These are phyloP conservation scores for Liolophura sinensis DNA, from an alignment of 1,140 invertebrate species.

Conservation along the genomic window DNA sequence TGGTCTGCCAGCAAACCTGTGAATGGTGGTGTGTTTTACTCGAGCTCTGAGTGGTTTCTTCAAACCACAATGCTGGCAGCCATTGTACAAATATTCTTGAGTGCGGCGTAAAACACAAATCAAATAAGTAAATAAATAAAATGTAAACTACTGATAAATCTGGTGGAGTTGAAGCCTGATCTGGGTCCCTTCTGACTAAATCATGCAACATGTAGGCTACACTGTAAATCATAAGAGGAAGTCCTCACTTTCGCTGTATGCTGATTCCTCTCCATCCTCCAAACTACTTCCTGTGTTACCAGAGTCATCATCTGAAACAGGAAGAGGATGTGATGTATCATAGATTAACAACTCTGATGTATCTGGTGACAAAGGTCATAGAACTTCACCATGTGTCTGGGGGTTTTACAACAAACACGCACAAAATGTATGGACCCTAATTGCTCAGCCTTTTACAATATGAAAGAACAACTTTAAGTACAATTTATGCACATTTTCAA, in stretches of 20 bases:
- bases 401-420: constrained; percentile 3
- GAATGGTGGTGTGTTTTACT: too few species aligned
- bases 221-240: neutral
- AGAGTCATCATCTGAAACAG: constrained; percentile 26
- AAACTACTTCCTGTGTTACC: constrained; percentile 28
- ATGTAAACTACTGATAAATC: too few species aligned
- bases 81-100: too few species aligned
- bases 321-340: neutral
- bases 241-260: constrained; percentile 17
- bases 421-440: neutral
- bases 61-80: too few species aligned
- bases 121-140: too few species aligned
- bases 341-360: neutral
- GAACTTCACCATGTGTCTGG: constrained; percentile 1
- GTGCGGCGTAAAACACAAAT: too few species aligned
- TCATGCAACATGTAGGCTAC: neutral
- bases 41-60: too few species aligned
- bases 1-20: too few species aligned
- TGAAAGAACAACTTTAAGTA: too few species aligned
- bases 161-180: too few species aligned
- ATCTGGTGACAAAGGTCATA: constrained; percentile 1
- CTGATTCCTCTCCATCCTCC: constrained; percentile 25
- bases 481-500: too few species aligned
- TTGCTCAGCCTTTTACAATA: neutral
- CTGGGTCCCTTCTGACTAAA: neutral